Evolutionary conservation across 1,140 invertebrate genomes (phyloP).

Genomic region (Drosophila nikananu): DNA sequence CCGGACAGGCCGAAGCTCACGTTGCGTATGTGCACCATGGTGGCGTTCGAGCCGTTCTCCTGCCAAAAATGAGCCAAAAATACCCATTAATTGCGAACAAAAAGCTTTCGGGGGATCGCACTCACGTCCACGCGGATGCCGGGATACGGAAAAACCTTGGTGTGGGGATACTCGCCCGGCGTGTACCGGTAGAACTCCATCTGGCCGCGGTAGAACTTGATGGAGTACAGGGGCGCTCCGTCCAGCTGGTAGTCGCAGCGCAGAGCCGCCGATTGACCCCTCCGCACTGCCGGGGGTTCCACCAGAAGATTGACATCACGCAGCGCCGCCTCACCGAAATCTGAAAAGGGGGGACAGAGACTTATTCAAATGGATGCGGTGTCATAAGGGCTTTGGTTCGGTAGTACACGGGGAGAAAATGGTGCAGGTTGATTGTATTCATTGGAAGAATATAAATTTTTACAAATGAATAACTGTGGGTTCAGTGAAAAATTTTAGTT

Average conservation of each 20-base stretch:
- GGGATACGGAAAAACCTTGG: slow-evolving; percentile 89
- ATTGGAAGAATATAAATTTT: not conserved
- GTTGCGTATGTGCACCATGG: slow-evolving; percentile 90
- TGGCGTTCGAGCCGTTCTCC: slow-evolving; percentile 90
- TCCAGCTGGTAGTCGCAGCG: slow-evolving; percentile 91
- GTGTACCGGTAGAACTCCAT: slow-evolving; percentile 92
- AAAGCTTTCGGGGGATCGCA: slow-evolving; percentile 58
- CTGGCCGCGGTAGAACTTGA: slow-evolving; percentile 92
- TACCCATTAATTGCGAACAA: slow-evolving; percentile 21
- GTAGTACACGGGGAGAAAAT: not conserved
- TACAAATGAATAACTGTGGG: not conserved
- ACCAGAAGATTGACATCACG: slow-evolving; percentile 86
- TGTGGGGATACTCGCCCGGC: slow-evolving; percentile 89
- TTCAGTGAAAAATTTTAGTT: not conserved
- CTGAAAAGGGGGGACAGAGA: slow-evolving; percentile 59
- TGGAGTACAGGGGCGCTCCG: slow-evolving; percentile 90
- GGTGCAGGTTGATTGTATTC: not conserved
- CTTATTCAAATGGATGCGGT: slow-evolving; percentile 70
- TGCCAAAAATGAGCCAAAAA: slow-evolving; percentile 85
- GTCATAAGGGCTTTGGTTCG: slow-evolving; percentile 19
- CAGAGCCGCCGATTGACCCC: slow-evolving; percentile 88
- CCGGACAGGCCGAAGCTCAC: slow-evolving; percentile 91
- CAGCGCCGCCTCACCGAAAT: slow-evolving; percentile 75
- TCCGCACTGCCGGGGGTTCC: slow-evolving; percentile 87
- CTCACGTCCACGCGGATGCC: slow-evolving; percentile 92